Base-by-base conservation (phyloP, 2,888 invertebrate genomes). In the Strigamia maritima region DNA sequence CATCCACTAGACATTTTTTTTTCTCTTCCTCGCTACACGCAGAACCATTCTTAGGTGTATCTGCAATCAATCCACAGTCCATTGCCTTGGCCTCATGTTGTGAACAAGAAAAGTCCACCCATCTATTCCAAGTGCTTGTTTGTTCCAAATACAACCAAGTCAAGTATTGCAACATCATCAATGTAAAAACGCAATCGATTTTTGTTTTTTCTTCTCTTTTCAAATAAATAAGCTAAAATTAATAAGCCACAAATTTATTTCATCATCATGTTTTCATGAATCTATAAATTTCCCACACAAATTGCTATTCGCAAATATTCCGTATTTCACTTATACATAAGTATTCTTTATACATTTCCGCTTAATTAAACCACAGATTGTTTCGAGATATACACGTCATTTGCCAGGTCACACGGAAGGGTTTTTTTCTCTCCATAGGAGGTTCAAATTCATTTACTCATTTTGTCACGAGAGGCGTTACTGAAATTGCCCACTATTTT, bases 381-480 rank as follows among this genome's bases (percentile, higher is more conserved):
- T 2, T n/a, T 28, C 70, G 70, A 6, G 70, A 70, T 70, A 70
- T 24, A 70, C 70, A 70, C 70, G 70, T 70, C 70, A 70, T 28
- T 12, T 70, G 28, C 26, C 70, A 28, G 70, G 70, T 70, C 70
- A 70, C 70, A 70, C 70, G 70, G 28, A 70, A 70, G 70, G 24
- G 24, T 70, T 12, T 70, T 70, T 70, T 70, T 70, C 26, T 12
- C 26, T 70, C 70, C 26, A 4, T 12, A 14, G 26, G 16, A 54
- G 54, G 54, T 54, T 70, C 70, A 70, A 70, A 70, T 70, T 70
- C 70, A 70, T 70, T 70, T 70, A 70, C 70, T 70, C 70, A 28
- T 70, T 70, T 70, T 70, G 70, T 70, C 70, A 70, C 70, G 70
- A 70, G 70, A 70, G 70, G 70, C 70, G 70, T 70, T 70, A 70